Evolutionary conservation across 2,888 invertebrate species (phyloP), one percentile per base, ranked within the genome.

Genomic region (Prosopocoilus inquinatus): DNA sequence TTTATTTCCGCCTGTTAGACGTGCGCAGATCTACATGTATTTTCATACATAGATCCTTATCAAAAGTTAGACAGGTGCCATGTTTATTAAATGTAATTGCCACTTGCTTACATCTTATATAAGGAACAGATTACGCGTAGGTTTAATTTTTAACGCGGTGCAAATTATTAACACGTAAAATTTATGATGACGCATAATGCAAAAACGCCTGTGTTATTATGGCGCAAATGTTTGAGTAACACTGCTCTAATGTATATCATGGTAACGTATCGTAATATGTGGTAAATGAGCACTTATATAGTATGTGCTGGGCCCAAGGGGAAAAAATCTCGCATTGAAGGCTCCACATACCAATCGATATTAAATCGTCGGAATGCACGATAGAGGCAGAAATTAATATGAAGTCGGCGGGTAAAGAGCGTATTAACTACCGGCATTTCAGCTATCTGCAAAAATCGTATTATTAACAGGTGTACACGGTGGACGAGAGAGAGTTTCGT

Each of bases 391-490:
- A 65, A 68, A 68, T 68, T 67, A 68, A 67, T 67, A 67, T 65
- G 61, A 64, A 68, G 67, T 67, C 61, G 65, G 62, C 67, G 62
- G 62, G 64, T 68, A 65, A 69, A 66, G 70, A 67, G 66, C 67
- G 66, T 65, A 68, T 70, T 68, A 70, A 70, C 69, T 69, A 67
- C 68, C 65, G 68, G 68, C 67, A 68, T 70, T 67, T 67, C 60
- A 66, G 59, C 65, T 68, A 69, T 69, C 61, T 63, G 61, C 55
- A 69, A 70, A 69, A 69, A 69, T 66, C 45, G 50, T 47, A 55
- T 59, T 59, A 49, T 58, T 59, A 66, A 67, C 70, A 70, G 69
- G 70, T 70, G 69, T 66, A 51, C 58, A n/a, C n/a, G n/a, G 47
- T 41, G 41, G 33, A 43, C 43, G 41, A 34, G 45, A 46, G 43